Evolutionary conservation across 1,140 invertebrate species (phyloP), one percentile per base, ranked within the genome.

Genomic region (Carposina sasakii): DNA sequence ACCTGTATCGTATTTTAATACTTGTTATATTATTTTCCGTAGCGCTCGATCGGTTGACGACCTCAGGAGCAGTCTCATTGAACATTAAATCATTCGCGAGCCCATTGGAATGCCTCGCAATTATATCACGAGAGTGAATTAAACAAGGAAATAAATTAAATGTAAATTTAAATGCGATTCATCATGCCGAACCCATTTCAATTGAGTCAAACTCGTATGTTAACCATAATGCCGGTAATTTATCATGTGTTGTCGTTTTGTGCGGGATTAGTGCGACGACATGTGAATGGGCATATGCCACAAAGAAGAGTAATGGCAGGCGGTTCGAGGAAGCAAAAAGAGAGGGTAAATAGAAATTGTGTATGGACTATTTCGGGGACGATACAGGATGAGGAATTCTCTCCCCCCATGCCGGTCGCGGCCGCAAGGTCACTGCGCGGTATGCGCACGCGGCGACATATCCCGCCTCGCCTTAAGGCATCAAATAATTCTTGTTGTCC

Each of bases 1-100:
- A 73, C 70, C 67, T 76, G 71, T 71, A 55, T 53, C 52, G 56
- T 41, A 61, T 71, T 67, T 69, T 67, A 49, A 63, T 57, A 57
- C 64, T 59, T 48, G 53, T 60, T 63, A 57, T 63, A 58, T 51
- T 67, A 68, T 68, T 65, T 57, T 56, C 60, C 59, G 48, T 45
- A 52, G 33, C 44, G 33, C 31, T 30, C 55, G 31, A 41, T 34
- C 60, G 72, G 69, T 67, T 64, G 62, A 69, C 65, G 69, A 75
- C 68, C 71, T 57, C 23, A 22, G 36, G 19, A 37, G n/a, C n/a
- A n/a, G n/a, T n/a, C n/a, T n/a, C n/a, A n/a, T n/a, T 42, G 45
- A 55, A 60, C 52, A 50, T 23, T 22, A 39, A 49, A 22, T 60
- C 50, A 47, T 51, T 59, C 48, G 34, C 28, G 33, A 47, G 36